Conservation (phyloP, 2,888 invertebrate genomes). For the Mechanitis mazaeus region DNA sequence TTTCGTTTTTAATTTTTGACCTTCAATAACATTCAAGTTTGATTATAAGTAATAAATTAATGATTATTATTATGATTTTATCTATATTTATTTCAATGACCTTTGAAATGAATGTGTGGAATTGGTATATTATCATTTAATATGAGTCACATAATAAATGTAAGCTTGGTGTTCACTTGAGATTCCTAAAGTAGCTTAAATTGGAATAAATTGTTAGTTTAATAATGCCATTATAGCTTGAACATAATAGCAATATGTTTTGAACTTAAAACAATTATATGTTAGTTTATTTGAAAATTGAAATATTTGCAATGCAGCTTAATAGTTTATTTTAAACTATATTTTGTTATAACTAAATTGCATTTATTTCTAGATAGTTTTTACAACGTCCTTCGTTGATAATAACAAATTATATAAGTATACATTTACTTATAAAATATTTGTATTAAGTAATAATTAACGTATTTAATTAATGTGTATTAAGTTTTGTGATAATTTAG, state of each 20-base stretch:
- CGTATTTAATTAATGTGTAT: slow-evolving; percentile 12
- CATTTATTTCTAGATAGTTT: slow-evolving; percentile 1
- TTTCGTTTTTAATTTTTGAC: no score
- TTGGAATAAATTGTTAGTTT: slow-evolving; percentile 12
- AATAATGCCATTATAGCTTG: slow-evolving; percentile 12
- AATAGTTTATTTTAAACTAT: not conserved
- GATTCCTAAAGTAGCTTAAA: slow-evolving; percentile 48
- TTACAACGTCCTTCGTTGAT: no score
- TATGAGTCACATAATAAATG: slow-evolving; percentile 37
- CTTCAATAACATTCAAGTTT: no score
- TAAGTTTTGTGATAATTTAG: slow-evolving; percentile 31
- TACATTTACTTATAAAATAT: no score
- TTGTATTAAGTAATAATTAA: not conserved
- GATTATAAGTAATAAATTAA: no score
- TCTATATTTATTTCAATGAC: not conserved
- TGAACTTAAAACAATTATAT: no score
- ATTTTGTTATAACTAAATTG: not conserved
- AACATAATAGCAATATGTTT: no score
- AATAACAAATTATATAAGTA: no score
- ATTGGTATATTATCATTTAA: slow-evolving; percentile 19
- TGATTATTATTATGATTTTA: no score
- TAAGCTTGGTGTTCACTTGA: slow-evolving; percentile 43
- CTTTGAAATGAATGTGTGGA: not conserved
- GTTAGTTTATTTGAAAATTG: no score
- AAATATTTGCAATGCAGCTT: no score